These are phyloP conservation scores for Trogon surrucura DNA, from an alignment of 2,113 vertebrate genomes.

Conservation along the genomic window DNA sequence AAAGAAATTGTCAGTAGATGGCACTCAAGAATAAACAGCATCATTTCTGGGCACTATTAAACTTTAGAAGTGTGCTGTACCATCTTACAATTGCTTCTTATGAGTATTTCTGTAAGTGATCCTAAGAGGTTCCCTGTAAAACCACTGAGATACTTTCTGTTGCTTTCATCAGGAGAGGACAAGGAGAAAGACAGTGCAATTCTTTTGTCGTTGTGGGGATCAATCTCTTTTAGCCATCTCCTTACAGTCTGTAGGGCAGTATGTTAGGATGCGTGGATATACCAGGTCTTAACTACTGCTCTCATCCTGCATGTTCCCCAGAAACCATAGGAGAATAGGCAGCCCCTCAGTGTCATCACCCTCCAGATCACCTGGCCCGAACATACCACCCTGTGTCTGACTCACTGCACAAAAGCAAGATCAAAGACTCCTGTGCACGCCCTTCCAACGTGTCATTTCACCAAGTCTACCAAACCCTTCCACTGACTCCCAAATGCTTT, in stretches of 20 bases:
- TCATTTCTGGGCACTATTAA: neutral
- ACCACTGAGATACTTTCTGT: neutral
- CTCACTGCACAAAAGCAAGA: neutral
- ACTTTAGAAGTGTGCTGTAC: neutral
- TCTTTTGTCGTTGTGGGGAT: neutral
- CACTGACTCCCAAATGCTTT: neutral
- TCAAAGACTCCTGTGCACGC: neutral
- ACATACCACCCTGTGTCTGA: fast-evolving
- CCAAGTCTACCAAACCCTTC: neutral
- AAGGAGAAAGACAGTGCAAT: neutral
- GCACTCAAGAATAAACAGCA: slow-evolving; percentile 53
- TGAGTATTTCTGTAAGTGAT: neutral
- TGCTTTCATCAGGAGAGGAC: neutral
- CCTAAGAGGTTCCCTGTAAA: neutral
- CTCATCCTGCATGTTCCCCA: neutral
- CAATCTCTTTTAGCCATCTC: neutral
- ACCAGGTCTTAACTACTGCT: neutral
- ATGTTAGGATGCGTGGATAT: neutral
- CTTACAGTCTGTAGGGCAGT: neutral
- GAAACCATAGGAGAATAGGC: neutral
- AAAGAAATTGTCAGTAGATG: slow-evolving; percentile 40
- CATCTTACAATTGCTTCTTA: neutral
- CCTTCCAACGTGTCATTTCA: neutral
- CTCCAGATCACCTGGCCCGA: neutral
- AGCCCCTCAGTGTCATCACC: neutral